phyloP scores from a whole-genome alignment of 2,797 vertebrate species.

The Lerista edwardsae region DNA sequence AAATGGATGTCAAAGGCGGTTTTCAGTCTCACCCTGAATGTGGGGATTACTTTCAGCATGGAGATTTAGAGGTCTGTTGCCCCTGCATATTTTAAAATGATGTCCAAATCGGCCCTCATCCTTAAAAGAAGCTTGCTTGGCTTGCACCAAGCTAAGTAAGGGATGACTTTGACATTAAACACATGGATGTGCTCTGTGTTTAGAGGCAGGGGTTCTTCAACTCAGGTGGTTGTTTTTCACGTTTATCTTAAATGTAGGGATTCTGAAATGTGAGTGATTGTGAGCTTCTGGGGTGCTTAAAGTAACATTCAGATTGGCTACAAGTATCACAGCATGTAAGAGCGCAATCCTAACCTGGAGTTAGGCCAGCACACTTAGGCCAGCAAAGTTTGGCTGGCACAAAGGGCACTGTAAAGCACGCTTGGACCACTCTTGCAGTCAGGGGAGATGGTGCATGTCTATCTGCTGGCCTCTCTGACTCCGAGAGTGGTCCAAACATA shows the following conservation, averaged over 20 bases:
- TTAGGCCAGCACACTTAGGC: too few relatives aligned
- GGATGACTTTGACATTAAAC: neutral
- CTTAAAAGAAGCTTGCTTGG: too few relatives aligned
- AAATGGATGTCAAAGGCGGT: neutral
- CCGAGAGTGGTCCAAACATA: too few relatives aligned
- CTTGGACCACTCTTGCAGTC: too few relatives aligned
- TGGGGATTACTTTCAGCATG: neutral
- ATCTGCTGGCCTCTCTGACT: too few relatives aligned
- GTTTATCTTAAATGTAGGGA: neutral
- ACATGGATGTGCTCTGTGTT: neutral
- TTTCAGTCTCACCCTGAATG: neutral
- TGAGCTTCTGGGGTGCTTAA: neutral
- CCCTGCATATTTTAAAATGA: neutral
- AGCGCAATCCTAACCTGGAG: too few relatives aligned
- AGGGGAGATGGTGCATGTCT: too few relatives aligned
- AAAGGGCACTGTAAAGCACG: too few relatives aligned
- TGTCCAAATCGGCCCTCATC: neutral
- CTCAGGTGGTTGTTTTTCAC: too few relatives aligned
- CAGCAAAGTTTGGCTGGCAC: too few relatives aligned
- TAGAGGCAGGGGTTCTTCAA: too few relatives aligned
- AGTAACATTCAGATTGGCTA: neutral
- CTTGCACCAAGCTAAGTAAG: neutral
- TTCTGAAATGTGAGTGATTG: too few relatives aligned
- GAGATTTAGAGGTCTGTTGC: neutral
- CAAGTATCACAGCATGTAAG: neutral